phyloP scores from a whole-genome alignment of 2,888 invertebrate genomes.

The Pammene fasciana region DNA sequence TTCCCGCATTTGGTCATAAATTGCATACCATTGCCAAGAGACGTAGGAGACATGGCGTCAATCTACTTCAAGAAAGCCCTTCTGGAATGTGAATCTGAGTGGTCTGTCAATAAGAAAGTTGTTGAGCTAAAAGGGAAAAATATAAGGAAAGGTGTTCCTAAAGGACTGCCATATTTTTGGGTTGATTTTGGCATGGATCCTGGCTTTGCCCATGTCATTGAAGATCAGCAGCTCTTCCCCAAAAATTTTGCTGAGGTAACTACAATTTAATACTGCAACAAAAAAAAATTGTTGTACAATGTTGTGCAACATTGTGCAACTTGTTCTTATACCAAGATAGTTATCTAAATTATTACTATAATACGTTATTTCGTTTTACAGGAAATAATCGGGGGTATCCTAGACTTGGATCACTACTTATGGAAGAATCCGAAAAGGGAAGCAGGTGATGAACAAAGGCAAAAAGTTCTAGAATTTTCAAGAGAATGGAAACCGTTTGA shows the following conservation, averaged over 20 bases:
- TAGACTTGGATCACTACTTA: slow-evolving; percentile 91
- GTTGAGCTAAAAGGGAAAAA: slow-evolving; percentile 84
- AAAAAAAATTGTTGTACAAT: not conserved
- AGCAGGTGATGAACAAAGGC: slow-evolving; percentile 88
- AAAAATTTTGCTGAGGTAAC: slow-evolving; percentile 93
- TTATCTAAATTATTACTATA: slow-evolving; percentile 7
- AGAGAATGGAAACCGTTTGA: slow-evolving; percentile 88
- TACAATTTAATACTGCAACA: not conserved
- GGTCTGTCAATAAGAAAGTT: slow-evolving; percentile 96
- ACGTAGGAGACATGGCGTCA: slow-evolving; percentile 93
- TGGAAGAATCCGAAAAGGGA: slow-evolving; percentile 94
- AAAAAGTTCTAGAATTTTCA: slow-evolving; percentile 89
- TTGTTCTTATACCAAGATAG: too few relatives aligned
- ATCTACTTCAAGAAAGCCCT: slow-evolving; percentile 99
- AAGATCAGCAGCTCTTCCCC: slow-evolving; percentile 94
- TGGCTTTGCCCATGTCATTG: slow-evolving; percentile 98
- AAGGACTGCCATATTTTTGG: slow-evolving; percentile 97
- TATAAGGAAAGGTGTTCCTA: slow-evolving; percentile 92
- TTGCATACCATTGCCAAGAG: slow-evolving; percentile 93
- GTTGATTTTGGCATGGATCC: slow-evolving; percentile 95
- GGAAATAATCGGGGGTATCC: slow-evolving; percentile 97
- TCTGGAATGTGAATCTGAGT: slow-evolving; percentile 96
- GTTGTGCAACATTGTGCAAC: slow-evolving; percentile 11
- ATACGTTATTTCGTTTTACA: slow-evolving; percentile 57
- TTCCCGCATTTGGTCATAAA: slow-evolving; percentile 94